Percentiles rank a stretch among this genome's conserved stretches.
Conservation (phyloP, 2,888 invertebrate species). For the Melanostoma mellinum region DNA sequence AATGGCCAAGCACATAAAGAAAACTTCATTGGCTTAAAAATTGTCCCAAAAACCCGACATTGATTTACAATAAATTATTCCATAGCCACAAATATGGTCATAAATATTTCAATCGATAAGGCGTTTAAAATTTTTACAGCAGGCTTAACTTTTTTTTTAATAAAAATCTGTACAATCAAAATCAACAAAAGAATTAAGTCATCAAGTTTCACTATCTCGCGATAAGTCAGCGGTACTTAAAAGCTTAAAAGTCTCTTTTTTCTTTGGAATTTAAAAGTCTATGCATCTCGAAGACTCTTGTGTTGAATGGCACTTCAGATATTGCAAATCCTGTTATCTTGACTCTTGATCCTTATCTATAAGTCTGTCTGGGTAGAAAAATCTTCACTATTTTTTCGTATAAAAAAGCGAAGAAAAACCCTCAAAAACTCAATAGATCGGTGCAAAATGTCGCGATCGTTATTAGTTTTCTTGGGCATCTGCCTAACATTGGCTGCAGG, state of each 20-base stretch:
- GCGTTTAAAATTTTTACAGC: background rate
- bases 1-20: no score
- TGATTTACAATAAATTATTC: no score
- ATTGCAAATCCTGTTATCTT: background rate
- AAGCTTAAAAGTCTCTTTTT: no score
- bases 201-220: no score
- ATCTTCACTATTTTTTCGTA: background rate
- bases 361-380: background rate
- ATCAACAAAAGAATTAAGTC: no score
- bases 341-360: conserved; percentile 2
- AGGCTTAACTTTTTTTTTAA: no score
- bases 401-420: background rate
- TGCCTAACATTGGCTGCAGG: conserved; percentile 55
- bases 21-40: no score
- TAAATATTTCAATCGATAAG: conserved; percentile 4
- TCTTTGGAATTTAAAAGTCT: no score
- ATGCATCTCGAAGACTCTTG: no score
- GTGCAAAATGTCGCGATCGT: conserved; percentile 45
- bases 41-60: no score
- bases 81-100: background rate
- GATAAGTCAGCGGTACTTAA: no score
- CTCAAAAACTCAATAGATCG: background rate
- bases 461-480: conserved; percentile 31
- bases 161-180: no score
- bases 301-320: background rate